Percentiles rank a stretch among this genome's conserved stretches.
Evolutionary conservation across 2,888 invertebrate genomes (phyloP).

Genomic region (Cosmia trapezina): DNA sequence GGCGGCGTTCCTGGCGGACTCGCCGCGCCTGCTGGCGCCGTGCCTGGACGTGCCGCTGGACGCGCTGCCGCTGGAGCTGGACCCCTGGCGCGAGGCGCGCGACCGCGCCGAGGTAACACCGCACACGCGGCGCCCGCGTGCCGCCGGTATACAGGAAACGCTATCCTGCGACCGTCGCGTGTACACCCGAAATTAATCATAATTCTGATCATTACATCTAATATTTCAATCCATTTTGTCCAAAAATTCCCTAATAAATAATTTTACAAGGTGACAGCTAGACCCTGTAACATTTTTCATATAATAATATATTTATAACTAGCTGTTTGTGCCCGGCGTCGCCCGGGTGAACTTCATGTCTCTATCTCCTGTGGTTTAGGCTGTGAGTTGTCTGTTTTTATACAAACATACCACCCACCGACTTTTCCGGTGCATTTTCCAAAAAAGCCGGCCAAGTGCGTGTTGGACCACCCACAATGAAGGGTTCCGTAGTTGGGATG

Average conservation of each 20-base stretch:
- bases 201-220: not conserved
- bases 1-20: conserved; percentile 94
- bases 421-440: too few relatives aligned
- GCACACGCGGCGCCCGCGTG: not conserved
- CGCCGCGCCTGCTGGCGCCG: conserved; percentile 94
- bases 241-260: not conserved
- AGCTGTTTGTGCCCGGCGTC: too few relatives aligned
- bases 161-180: not conserved
- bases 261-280: not conserved
- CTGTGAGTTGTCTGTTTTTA: too few relatives aligned
- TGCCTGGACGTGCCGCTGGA: conserved; percentile 94
- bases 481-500: too few relatives aligned
- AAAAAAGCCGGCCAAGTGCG: too few relatives aligned
- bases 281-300: too few relatives aligned
- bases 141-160: not conserved
- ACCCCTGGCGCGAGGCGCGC: conserved; percentile 69
- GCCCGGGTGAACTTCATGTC: too few relatives aligned
- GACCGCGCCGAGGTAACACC: conserved; percentile 71
- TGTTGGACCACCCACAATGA: too few relatives aligned
- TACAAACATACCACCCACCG: too few relatives aligned
- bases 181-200: not conserved
- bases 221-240: not conserved
- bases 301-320: too few relatives aligned
- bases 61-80: conserved; percentile 92
- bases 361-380: too few relatives aligned